Base-by-base conservation (phyloP, 2,113 vertebrate species). In the Dipodomys ordii region DNA sequence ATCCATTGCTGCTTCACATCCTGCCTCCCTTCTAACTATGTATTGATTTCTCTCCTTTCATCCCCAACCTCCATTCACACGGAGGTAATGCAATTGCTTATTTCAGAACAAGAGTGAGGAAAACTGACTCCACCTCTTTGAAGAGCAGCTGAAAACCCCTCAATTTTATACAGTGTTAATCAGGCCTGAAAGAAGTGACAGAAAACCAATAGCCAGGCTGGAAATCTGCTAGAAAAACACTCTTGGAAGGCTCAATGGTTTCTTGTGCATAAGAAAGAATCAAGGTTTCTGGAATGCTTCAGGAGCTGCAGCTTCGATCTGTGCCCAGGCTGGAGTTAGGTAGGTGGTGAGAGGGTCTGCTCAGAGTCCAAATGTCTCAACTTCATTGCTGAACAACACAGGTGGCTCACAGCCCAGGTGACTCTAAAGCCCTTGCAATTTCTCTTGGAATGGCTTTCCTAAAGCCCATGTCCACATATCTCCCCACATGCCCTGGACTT, bases 131-230 rank as follows among this genome's bases (percentile, higher is more conserved):
- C 85, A 86, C 92, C 92, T 86, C 94, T 90, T 90, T 94, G 92
- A 94, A 83, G 84, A 97, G 85, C 65, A 92, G 46, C 71, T 88
- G 76, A 87, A 95, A 96, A 81, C 4, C 25, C 73, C 53, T 93
- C 87, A 73, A 71, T 96, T 95, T 95, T 94, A 88, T 83, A 90
- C 32, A 27, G 71, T 86, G 96, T 93, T 95, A 95, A 96, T 96
- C 93, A 90, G 95, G 85, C 94, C 62, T 95, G 87, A 97, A 95
- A 91, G 46, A 71, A 95, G 76, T 93, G 94, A 95, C 94, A 97
- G 95, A 90, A 96, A 96, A 44, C 95, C 93, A 95, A 96, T 96
- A 96, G 87, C n/a, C 67, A 86, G 87, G 19, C 74, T 92, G 67
- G 74, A 92, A 93, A 79, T 95, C 81, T 94, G 91, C 13, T 44